Conservation (phyloP, 2,113 vertebrate genomes). For the Zosterops hypoxanthus region DNA sequence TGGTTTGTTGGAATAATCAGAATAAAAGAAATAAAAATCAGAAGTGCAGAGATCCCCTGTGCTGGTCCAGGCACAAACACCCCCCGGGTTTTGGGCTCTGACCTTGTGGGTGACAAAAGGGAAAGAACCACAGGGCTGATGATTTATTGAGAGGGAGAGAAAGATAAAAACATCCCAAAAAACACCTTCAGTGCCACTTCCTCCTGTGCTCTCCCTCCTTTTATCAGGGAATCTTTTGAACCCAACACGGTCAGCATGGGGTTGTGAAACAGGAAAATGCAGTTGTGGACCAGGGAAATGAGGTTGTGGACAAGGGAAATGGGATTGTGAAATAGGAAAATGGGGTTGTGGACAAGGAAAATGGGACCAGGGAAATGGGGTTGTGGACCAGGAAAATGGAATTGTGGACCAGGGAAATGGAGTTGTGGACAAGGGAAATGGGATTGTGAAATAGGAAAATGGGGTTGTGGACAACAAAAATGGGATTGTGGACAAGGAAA, state of each 20-base stretch:
- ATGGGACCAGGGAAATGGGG: background rate
- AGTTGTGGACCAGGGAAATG: background rate
- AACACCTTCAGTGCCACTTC: background rate
- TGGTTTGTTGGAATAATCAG: background rate
- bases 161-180: background rate
- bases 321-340: background rate
- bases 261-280: no score
- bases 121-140: background rate
- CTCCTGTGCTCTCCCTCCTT: background rate
- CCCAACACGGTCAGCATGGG: no score
- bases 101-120: background rate
- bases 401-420: background rate
- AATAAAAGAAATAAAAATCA: background rate
- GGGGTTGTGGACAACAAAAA: no score
- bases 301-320: background rate
- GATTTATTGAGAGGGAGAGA: background rate
- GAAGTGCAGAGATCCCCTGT: background rate
- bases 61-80: background rate
- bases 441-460: background rate
- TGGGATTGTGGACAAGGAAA: no score
- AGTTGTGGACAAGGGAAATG: background rate
- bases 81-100: background rate
- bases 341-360: background rate
- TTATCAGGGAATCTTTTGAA: accelerated
- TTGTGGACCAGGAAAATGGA: accelerated